A percentile compares a stretch with the other conserved stretches of the same genome.
Conservation (phyloP, 1,140 invertebrate species). For the Bombyx mandarina region DNA sequence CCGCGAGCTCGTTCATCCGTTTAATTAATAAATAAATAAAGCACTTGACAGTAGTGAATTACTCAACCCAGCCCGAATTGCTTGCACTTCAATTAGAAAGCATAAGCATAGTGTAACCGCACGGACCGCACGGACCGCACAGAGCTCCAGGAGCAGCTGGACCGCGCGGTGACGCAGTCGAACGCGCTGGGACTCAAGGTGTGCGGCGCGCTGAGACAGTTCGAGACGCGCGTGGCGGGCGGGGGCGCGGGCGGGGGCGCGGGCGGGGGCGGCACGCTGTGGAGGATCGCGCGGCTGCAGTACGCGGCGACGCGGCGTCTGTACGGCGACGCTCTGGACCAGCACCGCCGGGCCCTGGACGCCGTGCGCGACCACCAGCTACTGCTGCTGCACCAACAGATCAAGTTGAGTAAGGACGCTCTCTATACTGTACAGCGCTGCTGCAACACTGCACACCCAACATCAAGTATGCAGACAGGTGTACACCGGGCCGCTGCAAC, state of each 20-base stretch:
- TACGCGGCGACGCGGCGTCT: slow-evolving; percentile 61
- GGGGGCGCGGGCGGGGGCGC: slow-evolving; percentile 21
- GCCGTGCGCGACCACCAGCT: slow-evolving; percentile 72
- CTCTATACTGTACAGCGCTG: neutral
- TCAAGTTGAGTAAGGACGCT: slow-evolving; percentile 76
- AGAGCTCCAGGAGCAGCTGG: slow-evolving; percentile 73
- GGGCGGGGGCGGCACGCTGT: slow-evolving; percentile 34
- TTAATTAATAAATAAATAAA: no score
- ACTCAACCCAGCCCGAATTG: no score
- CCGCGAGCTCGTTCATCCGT: no score
- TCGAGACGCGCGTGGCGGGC: slow-evolving; percentile 31
- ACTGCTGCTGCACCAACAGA: slow-evolving; percentile 82
- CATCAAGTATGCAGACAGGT: neutral
- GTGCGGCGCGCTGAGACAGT: slow-evolving; percentile 55
- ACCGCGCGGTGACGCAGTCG: slow-evolving; percentile 46
- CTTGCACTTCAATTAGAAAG: no score
- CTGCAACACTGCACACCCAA: neutral
- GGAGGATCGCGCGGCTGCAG: slow-evolving; percentile 68
- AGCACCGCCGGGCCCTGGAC: slow-evolving; percentile 82
- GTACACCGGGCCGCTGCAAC: neutral
- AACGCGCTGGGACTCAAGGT: slow-evolving; percentile 46
- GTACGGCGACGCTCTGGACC: slow-evolving; percentile 74
- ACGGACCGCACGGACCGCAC: slow-evolving; percentile 11
- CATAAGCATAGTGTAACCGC: no score
- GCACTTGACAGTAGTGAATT: no score